phyloP scores from a whole-genome alignment of 2,797 vertebrate species.

The Sebastes matsubarae region DNA sequence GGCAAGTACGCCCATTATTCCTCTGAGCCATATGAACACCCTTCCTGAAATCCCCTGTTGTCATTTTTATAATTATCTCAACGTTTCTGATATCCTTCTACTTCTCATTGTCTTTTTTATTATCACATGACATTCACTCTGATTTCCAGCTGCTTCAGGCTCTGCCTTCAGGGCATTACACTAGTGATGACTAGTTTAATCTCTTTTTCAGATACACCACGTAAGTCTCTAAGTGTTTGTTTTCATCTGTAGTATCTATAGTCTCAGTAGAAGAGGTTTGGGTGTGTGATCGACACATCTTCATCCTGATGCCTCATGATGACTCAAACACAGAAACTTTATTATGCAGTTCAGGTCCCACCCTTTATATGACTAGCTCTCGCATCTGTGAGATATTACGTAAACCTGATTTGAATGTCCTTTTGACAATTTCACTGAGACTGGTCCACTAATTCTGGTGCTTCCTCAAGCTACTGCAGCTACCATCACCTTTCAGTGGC shows the following conservation, averaged over 20 bases:
- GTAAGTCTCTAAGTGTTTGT: neutral
- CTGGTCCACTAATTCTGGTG: neutral
- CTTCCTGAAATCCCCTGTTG: neutral
- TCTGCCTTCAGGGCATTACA: neutral
- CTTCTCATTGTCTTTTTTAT: neutral
- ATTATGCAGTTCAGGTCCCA: neutral
- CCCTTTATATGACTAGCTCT: neutral
- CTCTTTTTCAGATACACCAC: neutral
- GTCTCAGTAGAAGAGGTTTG: neutral
- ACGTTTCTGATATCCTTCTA: neutral
- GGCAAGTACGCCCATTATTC: slow-evolving; percentile 2
- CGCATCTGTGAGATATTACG: slow-evolving; percentile 18
- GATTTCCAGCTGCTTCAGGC: neutral
- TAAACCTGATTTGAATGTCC: neutral
- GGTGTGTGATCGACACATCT: neutral
- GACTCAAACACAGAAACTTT: neutral
- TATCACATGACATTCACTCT: neutral
- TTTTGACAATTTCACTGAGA: neutral
- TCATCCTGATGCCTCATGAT: neutral
- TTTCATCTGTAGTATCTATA: neutral
- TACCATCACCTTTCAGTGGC: neutral
- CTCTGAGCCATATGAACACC: neutral
- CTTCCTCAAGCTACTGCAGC: neutral
- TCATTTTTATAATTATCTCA: neutral
- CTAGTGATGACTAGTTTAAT: neutral